Conservation (phyloP, 2,113 vertebrate genomes). For the Ptilonorhynchus violaceus region DNA sequence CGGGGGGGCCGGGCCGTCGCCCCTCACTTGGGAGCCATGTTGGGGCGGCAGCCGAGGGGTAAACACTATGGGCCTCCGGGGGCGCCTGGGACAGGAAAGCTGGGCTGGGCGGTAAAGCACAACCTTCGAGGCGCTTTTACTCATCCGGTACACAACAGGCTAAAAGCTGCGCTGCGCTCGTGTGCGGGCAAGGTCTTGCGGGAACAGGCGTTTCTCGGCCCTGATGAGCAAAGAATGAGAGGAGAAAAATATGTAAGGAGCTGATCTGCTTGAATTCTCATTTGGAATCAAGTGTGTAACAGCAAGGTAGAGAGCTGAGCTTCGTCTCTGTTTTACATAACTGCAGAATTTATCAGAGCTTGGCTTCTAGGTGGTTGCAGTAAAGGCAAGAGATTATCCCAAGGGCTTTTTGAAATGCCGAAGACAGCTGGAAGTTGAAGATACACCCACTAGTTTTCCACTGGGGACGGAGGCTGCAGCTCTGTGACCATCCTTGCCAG, state of each 20-base stretch:
- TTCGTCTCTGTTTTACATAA: neutral
- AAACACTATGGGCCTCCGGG: rapidly evolving
- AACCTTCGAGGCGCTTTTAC: rapidly evolving
- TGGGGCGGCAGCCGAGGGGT: rapidly evolving
- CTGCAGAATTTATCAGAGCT: neutral
- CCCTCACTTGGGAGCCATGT: neutral
- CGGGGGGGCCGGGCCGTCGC: rapidly evolving
- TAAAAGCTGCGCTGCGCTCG: rapidly evolving
- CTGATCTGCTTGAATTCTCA: neutral
- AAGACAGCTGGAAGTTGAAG: neutral
- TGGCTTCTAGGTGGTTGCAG: neutral
- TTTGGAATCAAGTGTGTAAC: neutral
- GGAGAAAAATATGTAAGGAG: rapidly evolving
- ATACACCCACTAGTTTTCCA: neutral
- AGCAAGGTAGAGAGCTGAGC: neutral
- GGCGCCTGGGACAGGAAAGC: rapidly evolving
- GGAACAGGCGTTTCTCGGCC: neutral
- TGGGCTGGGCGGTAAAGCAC: rapidly evolving
- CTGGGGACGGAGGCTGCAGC: rapidly evolving
- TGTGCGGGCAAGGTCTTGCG: neutral
- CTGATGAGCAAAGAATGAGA: neutral
- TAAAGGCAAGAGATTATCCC: neutral
- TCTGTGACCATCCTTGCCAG: neutral
- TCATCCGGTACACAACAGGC: rapidly evolving
- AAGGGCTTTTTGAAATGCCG: neutral